These are phyloP conservation scores for Emydoidea blandingii DNA, from an alignment of 2,797 vertebrate genomes.

Conservation along the genomic window DNA sequence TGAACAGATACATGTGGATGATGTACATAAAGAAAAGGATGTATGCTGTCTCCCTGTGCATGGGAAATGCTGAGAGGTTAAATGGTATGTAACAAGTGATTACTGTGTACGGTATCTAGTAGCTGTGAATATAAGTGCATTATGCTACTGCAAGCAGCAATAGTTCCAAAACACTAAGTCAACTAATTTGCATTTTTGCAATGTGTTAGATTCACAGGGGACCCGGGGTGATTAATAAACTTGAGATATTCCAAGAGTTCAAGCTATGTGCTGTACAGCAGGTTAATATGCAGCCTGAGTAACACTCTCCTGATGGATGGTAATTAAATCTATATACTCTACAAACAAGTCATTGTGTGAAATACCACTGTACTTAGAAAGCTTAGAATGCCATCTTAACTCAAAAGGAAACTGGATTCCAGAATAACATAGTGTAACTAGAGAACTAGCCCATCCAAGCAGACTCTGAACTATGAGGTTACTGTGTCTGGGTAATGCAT, in stretches of 20 bases:
- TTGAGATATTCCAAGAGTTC: background rate
- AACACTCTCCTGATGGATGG: background rate
- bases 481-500: background rate
- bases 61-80: background rate
- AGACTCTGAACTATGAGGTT: background rate
- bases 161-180: background rate
- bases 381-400: background rate
- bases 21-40: background rate
- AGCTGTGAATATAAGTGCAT: constrained; percentile 20
- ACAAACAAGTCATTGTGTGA: background rate
- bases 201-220: constrained; percentile 18
- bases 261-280: background rate
- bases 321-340: constrained; percentile 31
- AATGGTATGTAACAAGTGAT: background rate
- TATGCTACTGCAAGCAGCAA: background rate
- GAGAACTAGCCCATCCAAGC: background rate
- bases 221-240: constrained; percentile 19
- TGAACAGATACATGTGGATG: background rate
- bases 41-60: background rate
- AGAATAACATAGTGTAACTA: background rate
- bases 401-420: background rate
- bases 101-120: background rate
- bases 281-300: constrained; percentile 8
- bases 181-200: constrained; percentile 28
- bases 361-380: background rate